phyloP scores from a whole-genome alignment of 2,888 invertebrate genomes.

The Andrena fulva region DNA sequence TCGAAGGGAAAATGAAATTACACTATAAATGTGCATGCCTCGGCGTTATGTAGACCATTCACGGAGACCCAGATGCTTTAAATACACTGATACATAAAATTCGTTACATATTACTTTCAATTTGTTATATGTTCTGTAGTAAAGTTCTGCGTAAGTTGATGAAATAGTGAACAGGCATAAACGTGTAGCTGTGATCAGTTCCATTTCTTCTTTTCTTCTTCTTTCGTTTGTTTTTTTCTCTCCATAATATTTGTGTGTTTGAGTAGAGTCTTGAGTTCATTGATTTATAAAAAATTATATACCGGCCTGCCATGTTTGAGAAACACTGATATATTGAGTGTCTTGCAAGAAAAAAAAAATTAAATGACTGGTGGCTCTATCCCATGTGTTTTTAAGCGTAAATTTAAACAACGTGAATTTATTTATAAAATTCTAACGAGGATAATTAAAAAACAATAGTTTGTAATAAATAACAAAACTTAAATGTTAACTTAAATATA shows the following conservation, averaged over 20 bases:
- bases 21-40: constrained; percentile 81
- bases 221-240: constrained; percentile 43
- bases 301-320: constrained; percentile 79
- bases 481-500: constrained; percentile 17
- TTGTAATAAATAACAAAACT: constrained; percentile 16
- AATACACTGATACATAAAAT: constrained; percentile 75
- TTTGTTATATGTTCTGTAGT: constrained; percentile 73
- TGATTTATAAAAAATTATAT: constrained; percentile 63
- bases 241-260: constrained; percentile 55
- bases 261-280: constrained; percentile 65
- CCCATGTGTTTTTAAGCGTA: constrained; percentile 66
- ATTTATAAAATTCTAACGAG: constrained; percentile 38
- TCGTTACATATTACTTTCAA: constrained; percentile 67
- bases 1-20: constrained; percentile 70
- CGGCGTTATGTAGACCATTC: constrained; percentile 80
- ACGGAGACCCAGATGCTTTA: constrained; percentile 78
- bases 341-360: constrained; percentile 59
- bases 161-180: constrained; percentile 67
- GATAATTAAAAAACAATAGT: constrained; percentile 39
- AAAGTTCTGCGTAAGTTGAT: constrained; percentile 68
- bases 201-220: constrained; percentile 54
- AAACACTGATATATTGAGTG: constrained; percentile 80
- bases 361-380: constrained; percentile 78
- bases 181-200: constrained; percentile 73
- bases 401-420: constrained; percentile 30